Evolutionary conservation across 2,888 invertebrate genomes (phyloP), one percentile per base, ranked within the genome.

Genomic region (Oscheius myriophilus): DNA sequence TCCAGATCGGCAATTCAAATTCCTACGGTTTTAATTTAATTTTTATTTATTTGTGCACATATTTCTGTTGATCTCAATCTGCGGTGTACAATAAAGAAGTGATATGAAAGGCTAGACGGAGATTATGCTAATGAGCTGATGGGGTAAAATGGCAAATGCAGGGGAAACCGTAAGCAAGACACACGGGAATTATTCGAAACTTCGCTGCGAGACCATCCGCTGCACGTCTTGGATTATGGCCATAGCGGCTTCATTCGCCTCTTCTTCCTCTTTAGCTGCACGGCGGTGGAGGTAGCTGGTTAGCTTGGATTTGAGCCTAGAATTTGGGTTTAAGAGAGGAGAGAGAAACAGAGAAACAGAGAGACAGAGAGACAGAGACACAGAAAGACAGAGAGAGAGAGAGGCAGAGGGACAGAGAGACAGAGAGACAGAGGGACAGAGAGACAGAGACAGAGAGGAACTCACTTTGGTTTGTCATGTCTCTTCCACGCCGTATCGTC

Each of bases 151-250:
- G 33, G 33, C 33, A 33, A 33, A 33, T 33, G 33, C 33, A 33
- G 33, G 33, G 33, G 33, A 33, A n/a, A 33, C 33, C 33, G 33
- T 33, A 33, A 33, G 33, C 33, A 33, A 33, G 33, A 33, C 33
- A 33, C 33, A 33, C 33, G 33, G 33, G 33, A 33, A 33, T 54
- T 26, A 61, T 6, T 61, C 61, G 33, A 61, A 61, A 33, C 61
- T 61, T 7, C 61, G 25, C 21, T 61, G 61, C 3, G 26, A n/a
- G n/a, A 79, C 81, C 85, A 95, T 90, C 87, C 91, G 93, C 51
- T 94, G 95, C 71, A 96, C 92, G 89, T 96, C 96, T 88, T 93
- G 93, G 52, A 96, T 92, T 86, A 96, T 96, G 93, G 95, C 95
- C 88, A 94, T 93, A 33, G 96, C 96, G 75, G 96, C 93, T 89